These are phyloP conservation scores for Sardinella longiceps DNA, from an alignment of 2,797 vertebrate genomes.

Conservation along the genomic window DNA sequence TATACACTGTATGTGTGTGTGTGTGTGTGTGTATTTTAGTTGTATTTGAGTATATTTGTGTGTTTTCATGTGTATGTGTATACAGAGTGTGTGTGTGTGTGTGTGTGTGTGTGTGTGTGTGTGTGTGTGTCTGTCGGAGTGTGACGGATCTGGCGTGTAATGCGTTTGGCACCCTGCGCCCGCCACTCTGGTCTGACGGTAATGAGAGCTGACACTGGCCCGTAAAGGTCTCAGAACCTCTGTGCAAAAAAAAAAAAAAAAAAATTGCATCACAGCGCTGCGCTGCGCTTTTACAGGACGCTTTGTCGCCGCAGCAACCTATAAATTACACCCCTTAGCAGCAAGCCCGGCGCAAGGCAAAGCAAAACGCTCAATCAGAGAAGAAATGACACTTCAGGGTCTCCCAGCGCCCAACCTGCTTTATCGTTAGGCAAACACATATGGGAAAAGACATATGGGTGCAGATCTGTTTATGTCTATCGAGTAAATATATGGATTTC, in stretches of 20 bases:
- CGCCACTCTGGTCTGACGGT: slow-evolving; percentile 65
- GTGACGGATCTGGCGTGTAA: slow-evolving; percentile 70
- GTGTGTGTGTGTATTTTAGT: slow-evolving; percentile 11
- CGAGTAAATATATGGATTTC: neutral
- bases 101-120: slow-evolving; percentile 28
- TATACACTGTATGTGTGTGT: neutral
- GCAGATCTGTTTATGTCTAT: neutral
- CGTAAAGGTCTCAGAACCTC: slow-evolving; percentile 65
- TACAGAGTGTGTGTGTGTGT: neutral
- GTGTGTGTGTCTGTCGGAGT: slow-evolving; percentile 26
- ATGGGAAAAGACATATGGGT: neutral
- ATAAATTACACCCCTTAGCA: slow-evolving; percentile 57
- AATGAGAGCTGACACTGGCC: slow-evolving; percentile 65
- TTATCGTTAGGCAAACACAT: neutral
- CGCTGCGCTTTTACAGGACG: slow-evolving; percentile 51
- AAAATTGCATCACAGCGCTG: slow-evolving; percentile 37
- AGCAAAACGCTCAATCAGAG: slow-evolving; percentile 40
- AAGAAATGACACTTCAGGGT: slow-evolving; percentile 43
- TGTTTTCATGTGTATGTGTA: neutral
- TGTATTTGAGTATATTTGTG: too few relatives aligned
- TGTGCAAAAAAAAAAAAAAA: neutral
- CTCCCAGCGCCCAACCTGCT: neutral
- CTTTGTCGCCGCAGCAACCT: slow-evolving; percentile 54
- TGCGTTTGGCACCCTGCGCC: slow-evolving; percentile 70
- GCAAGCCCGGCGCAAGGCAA: slow-evolving; percentile 25